Evolutionary conservation across 2,797 vertebrate genomes (phyloP).

Genomic region (Sciurus vulgaris): DNA sequence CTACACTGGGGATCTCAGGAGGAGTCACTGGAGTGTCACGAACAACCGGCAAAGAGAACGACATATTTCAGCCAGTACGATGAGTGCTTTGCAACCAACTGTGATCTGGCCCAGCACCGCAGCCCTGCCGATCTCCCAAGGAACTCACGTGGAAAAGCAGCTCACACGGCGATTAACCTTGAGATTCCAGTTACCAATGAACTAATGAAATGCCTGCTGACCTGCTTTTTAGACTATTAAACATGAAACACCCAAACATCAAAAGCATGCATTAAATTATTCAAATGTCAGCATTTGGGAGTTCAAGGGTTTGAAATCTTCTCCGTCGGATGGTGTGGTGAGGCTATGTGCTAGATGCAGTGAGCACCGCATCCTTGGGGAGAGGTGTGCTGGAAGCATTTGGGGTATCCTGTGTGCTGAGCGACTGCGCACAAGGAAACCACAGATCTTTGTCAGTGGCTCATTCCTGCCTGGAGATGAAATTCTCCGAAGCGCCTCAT

Average conservation of each 20-base stretch:
- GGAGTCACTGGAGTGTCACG: too few species aligned
- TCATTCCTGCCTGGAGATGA: neutral
- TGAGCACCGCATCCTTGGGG: accelerated
- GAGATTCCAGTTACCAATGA: neutral
- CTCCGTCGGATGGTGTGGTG: neutral
- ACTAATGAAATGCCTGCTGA: neutral
- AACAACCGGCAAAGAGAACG: neutral
- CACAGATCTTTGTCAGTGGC: neutral
- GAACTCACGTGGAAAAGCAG: neutral
- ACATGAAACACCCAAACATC: neutral
- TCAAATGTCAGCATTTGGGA: neutral
- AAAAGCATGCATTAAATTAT: constrained; percentile 21
- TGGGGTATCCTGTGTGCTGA: neutral
- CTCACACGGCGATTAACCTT: neutral
- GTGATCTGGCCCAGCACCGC: accelerated
- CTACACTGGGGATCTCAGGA: neutral
- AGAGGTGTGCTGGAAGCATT: accelerated
- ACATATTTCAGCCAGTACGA: neutral
- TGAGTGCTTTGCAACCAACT: neutral
- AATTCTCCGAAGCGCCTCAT: neutral
- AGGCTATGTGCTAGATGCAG: too few species aligned
- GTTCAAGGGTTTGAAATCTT: neutral
- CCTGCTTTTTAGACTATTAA: constrained; percentile 21
- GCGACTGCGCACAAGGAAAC: neutral
- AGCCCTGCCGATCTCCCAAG: neutral